Conservation (phyloP, 2,888 invertebrate species). For the Caenorhabditis wallacei region DNA sequence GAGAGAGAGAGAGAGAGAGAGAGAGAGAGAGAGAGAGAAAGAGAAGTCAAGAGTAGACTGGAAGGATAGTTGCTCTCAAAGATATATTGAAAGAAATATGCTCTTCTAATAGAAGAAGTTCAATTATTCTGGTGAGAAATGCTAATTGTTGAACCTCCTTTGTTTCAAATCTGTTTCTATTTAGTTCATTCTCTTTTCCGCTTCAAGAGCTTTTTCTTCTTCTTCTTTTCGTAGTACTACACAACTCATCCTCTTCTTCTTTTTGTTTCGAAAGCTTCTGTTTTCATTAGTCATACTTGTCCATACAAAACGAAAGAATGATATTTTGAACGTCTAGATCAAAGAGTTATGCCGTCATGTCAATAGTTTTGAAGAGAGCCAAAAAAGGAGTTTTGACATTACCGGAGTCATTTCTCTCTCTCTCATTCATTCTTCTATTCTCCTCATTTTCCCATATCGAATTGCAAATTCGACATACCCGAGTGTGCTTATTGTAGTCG, state of each 20-base stretch:
- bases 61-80: too few species aligned
- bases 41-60: too few species aligned
- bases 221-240: constrained; percentile 1
- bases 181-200: constrained; percentile 48
- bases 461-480: constrained; percentile 49
- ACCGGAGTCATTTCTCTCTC: not conserved
- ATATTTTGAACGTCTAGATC: constrained; percentile 23
- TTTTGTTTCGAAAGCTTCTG: constrained; percentile 37
- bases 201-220: constrained; percentile 9
- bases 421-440: constrained; percentile 1
- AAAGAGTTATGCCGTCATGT: constrained; percentile 44
- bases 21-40: too few species aligned
- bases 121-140: constrained; percentile 12
- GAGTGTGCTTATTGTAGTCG: constrained; percentile 23
- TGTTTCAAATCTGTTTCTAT: constrained; percentile 56
- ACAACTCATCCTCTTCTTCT: constrained; percentile 17
- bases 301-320: constrained; percentile 17
- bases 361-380: constrained; percentile 32
- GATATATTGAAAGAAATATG: not conserved
- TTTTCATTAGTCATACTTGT: constrained; percentile 49
- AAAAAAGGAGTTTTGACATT: constrained; percentile 38
- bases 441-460: constrained; percentile 46
- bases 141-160: constrained; percentile 7
- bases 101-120: not conserved
- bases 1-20: too few species aligned